A percentile compares a stretch with the other conserved stretches of the same genome.
These are phyloP conservation scores for Tiliqua scincoides DNA, from an alignment of 2,113 vertebrate genomes.

Conservation along the genomic window DNA sequence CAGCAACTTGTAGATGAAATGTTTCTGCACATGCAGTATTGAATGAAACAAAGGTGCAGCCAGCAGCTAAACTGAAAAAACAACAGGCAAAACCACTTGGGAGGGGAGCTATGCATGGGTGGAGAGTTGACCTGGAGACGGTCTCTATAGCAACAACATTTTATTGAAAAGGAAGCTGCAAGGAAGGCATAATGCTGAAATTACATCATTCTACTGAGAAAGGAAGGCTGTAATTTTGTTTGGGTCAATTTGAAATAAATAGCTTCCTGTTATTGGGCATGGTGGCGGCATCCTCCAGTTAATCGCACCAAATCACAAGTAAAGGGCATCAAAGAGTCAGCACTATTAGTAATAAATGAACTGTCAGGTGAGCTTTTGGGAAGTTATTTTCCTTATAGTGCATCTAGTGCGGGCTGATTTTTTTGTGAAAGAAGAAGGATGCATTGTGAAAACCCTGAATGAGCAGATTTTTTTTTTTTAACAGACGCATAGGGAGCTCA, in stretches of 20 bases:
- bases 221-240: slow-evolving; percentile 46
- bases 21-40: fast-evolving
- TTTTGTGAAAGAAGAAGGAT: background rate
- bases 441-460: background rate
- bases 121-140: slow-evolving; percentile 13
- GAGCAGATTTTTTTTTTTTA: background rate
- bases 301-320: slow-evolving; percentile 40
- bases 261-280: slow-evolving; percentile 53
- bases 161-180: slow-evolving; percentile 22
- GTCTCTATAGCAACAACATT: slow-evolving; percentile 66
- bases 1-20: background rate
- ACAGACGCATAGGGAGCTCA: background rate
- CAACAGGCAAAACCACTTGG: background rate
- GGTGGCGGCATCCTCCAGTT: background rate
- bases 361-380: background rate
- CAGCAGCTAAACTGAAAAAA: background rate
- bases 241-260: slow-evolving; percentile 53
- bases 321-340: slow-evolving; percentile 28
- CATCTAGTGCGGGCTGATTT: background rate
- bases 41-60: fast-evolving
- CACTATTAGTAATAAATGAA: slow-evolving; percentile 31
- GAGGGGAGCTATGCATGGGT: background rate
- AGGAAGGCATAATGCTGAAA: slow-evolving; percentile 43
- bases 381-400: background rate
- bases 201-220: slow-evolving; percentile 39